Evolutionary conservation across 2,888 invertebrate genomes (phyloP), one percentile per base, ranked within the genome.

Genomic region (Toxonevra muliebris): DNA sequence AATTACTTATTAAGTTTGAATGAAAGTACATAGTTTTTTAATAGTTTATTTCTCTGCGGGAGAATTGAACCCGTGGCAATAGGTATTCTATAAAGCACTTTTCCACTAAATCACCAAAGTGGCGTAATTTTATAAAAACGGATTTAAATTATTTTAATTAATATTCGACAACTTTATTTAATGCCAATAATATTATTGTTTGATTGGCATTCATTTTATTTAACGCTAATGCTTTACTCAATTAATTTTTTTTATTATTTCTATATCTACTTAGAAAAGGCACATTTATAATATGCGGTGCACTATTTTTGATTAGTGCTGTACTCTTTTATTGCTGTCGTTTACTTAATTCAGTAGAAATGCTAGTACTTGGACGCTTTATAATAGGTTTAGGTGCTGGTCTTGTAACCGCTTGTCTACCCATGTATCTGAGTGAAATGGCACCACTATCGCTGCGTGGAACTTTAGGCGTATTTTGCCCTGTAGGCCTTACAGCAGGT

Each of bases 361-460:
- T 95, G 86, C 86, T 97, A 61, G 86, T 95, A 45, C 69, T 90
- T 48, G 96, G 92, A 2, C 87, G 96, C 75, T 84, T 96, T 72
- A 75, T 94, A 45, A 91, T 92, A 61, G 96, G 96, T n/a, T 79
- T 94, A 53, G 87, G 91, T 68, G 89, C 89, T 78, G 94, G 97
- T 71, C 86, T 97, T 45, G 92, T 92, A 65, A 95, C 95, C n/a
- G 91, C 92, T 72, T 89, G 94, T 70, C 89, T 95, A 74, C 95
- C 97, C 0, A 93, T 96, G 92, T 97, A 97, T 84, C 87, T 97
- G 78, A 91, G 92, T 2, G 97, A 97, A 86, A 86, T 96, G 72
- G 91, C 96, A 0, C 96, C 97, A 0, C 77, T 90, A 3, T 86
- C 86, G 20, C 86, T 95, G 53, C 88, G 94, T 41, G 97, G 97